These are phyloP conservation scores for Onychomys leucogaster DNA, from an alignment of 2,797 vertebrate genomes.

Conservation along the genomic window DNA sequence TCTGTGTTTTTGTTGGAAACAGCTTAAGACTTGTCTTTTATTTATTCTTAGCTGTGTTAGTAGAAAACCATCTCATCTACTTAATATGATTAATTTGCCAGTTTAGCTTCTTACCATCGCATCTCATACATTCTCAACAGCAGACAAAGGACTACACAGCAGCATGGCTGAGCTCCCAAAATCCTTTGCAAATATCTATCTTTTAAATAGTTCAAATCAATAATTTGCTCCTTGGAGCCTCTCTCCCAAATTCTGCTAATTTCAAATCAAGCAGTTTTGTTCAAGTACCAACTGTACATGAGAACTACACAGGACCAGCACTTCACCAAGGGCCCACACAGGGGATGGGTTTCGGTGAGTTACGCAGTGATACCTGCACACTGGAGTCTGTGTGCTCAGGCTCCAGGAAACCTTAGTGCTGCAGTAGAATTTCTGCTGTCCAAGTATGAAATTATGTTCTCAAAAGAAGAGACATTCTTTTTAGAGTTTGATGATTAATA, in stretches of 20 bases:
- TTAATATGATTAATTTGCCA: constrained; percentile 53
- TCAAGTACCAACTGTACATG: background rate
- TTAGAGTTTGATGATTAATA: background rate
- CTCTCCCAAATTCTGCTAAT: constrained; percentile 8
- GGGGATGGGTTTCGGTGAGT: background rate
- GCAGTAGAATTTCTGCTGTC: background rate
- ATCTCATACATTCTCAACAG: constrained; percentile 5
- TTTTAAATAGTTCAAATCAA: background rate
- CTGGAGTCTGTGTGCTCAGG: background rate
- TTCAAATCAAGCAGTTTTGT: constrained; percentile 34
- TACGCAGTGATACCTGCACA: background rate
- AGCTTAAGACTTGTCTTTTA: constrained; percentile 44
- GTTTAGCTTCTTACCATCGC: background rate
- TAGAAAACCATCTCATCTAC: constrained; percentile 52
- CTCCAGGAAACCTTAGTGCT: background rate
- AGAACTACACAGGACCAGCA: background rate
- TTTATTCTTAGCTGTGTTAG: constrained; percentile 59
- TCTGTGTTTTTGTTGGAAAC: constrained; percentile 38
- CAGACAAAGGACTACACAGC: background rate
- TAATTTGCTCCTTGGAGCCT: background rate
- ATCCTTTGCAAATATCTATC: background rate
- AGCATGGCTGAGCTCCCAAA: background rate
- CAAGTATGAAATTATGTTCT: background rate
- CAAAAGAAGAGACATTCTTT: background rate
- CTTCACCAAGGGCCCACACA: background rate